These are phyloP conservation scores for Crocuta crocuta DNA, from an alignment of 2,113 vertebrate species.

Conservation along the genomic window DNA sequence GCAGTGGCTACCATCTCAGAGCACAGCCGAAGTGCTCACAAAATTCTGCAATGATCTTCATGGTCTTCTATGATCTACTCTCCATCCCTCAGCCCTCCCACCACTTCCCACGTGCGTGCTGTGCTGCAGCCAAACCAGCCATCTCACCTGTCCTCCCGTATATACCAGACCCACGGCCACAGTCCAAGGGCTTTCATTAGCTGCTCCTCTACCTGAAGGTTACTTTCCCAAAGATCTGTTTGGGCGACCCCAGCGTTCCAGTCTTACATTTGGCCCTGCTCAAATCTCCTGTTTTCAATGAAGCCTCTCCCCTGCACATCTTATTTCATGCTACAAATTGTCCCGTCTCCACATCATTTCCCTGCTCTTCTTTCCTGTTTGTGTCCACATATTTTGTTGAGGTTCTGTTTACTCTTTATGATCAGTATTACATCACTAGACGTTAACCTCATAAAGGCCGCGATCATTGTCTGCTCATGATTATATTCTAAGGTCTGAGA, in stretches of 20 bases:
- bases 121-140: background rate
- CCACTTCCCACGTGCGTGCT: background rate
- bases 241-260: background rate
- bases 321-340: background rate
- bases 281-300: fast-evolving
- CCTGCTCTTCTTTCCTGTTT: background rate
- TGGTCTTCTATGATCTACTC: background rate
- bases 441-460: background rate
- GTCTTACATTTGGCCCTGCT: background rate
- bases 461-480: background rate
- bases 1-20: background rate
- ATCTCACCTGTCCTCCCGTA: fast-evolving
- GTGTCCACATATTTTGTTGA: background rate
- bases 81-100: background rate
- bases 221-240: background rate
- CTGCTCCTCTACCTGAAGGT: background rate
- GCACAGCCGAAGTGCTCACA: background rate
- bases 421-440: background rate
- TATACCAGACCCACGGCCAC: too few relatives aligned
- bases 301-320: fast-evolving
- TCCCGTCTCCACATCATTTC: background rate
- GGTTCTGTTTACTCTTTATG: background rate
- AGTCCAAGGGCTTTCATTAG: background rate
- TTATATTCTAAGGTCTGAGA: background rate
- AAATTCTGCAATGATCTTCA: background rate